Conservation (phyloP, 1,140 invertebrate species). For the Caenorhabditis latens region DNA sequence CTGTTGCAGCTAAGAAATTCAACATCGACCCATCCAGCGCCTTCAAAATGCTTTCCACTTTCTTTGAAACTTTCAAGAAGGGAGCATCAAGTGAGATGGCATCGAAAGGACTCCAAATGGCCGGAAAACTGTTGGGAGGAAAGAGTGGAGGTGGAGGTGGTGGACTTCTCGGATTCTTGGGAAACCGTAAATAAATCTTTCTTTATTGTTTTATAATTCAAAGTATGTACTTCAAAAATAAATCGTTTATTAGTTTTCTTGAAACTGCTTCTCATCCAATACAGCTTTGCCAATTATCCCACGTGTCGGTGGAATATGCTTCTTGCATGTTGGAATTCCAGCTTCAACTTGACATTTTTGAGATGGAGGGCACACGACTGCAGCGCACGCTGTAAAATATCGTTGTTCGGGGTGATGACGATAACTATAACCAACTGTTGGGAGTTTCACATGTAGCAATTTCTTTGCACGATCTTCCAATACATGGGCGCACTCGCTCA, state of each 20-base stretch:
- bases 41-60: slow-evolving; percentile 60
- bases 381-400: slow-evolving; percentile 4
- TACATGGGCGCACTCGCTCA: slow-evolving; percentile 13
- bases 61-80: slow-evolving; percentile 60
- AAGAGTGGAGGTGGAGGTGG: slow-evolving; percentile 13
- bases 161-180: slow-evolving; percentile 17
- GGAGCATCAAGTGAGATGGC: slow-evolving; percentile 46
- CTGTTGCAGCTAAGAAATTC: slow-evolving; percentile 58
- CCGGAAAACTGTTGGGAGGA: slow-evolving; percentile 45
- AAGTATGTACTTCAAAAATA: no score
- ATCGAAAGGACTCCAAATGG: slow-evolving; percentile 40
- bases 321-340: slow-evolving; percentile 16
- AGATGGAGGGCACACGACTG: slow-evolving; percentile 7
- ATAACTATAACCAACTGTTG: background rate
- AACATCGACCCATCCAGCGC: slow-evolving; percentile 58
- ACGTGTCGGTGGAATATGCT: slow-evolving; percentile 25
- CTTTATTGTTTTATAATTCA: background rate
- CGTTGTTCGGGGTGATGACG: no score
- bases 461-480: slow-evolving; percentile 27
- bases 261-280: slow-evolving; percentile 33
- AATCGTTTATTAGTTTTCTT: background rate
- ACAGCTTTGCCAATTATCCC: slow-evolving; percentile 31
- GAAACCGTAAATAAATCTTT: background rate
- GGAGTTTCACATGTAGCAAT: slow-evolving; percentile 29
- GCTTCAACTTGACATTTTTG: slow-evolving; percentile 3